phyloP scores from a whole-genome alignment of 2,888 invertebrate genomes.

The Kryphioiulus occultus region DNA sequence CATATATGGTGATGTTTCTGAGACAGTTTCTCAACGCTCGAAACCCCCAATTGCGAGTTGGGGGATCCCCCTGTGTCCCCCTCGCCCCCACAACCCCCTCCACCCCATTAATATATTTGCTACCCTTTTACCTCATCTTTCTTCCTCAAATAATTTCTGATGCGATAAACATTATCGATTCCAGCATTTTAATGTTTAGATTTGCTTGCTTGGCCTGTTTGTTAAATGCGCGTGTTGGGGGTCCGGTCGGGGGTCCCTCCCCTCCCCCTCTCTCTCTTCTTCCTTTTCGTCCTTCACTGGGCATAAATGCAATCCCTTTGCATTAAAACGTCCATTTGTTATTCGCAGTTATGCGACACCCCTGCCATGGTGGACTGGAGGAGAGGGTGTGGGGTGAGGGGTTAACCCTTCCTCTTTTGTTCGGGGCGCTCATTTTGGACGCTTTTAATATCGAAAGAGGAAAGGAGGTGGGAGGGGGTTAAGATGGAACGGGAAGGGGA shows the following conservation, averaged over 20 bases:
- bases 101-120: constrained; percentile 31
- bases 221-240: constrained; percentile 15
- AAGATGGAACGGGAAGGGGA: background rate
- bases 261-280: background rate
- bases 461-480: background rate
- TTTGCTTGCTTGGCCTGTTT: constrained; percentile 40
- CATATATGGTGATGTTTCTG: too few relatives aligned
- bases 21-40: too few relatives aligned
- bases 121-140: constrained; percentile 40
- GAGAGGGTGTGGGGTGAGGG: background rate
- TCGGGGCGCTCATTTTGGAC: background rate
- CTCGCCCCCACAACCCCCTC: background rate
- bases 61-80: background rate
- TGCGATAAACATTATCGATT: constrained; percentile 39
- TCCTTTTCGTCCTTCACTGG: constrained; percentile 21
- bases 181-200: constrained; percentile 33
- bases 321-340: constrained; percentile 24
- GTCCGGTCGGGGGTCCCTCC: background rate
- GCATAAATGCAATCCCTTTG: constrained; percentile 9
- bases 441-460: background rate
- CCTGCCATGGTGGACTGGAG: background rate
- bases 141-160: constrained; percentile 40
- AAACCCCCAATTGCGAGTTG: too few relatives aligned
- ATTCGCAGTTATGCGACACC: constrained; percentile 12
- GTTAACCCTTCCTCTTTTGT: background rate